Base-by-base conservation (phyloP, 2,888 invertebrate genomes). In the Clitarchus hookeri region DNA sequence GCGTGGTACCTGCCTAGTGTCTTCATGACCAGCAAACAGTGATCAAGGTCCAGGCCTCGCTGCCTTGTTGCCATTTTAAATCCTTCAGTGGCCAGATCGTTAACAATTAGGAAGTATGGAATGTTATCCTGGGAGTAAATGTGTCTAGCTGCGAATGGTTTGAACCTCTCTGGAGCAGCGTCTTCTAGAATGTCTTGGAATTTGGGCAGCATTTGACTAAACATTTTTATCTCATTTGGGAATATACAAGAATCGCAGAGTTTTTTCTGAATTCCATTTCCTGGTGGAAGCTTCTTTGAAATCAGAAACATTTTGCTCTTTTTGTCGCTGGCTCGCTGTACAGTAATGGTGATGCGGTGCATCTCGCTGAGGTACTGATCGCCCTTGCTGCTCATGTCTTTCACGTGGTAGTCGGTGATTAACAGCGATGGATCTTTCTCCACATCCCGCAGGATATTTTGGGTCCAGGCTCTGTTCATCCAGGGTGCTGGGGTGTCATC, bases 1-100 rank as follows among this genome's bases (percentile, higher is more conserved):
- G 86, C 87, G 83, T 87, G 87, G 48, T 83, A 78, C 23, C 86
- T 86, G 6, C 82, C 87, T 77, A 87, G 85, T 1, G 36, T n/a
- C 53, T 83, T 79, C 27, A 86, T 44, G 27, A 84, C 87, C 16
- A 87, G 44, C 79, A 25, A 44, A 44, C 85, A 84, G 77, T 87
- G 86, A 19, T 78, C 83, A 27, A 85, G 27, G 78, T 87, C 85
- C 11, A 87, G 84, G 54, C 84, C 85, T 13, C 25, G n/a, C 6
- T 80, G 85, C 6, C 85, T 85, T 12, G 26, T 36, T 19, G 48
- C 82, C 86, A 86, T 86, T 54, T 53, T 79, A 84, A 80, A 86
- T 48, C 84, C 84, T 13, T 80, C 48, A 23, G 44, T 11, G 16
- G 25, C 19, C 36, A 88, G 86, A 84, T 88, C 87, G 23, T 85